Evolutionary conservation across 2,113 vertebrate genomes (phyloP), one percentile per base, ranked within the genome.

Genomic region (Syrrhaptes paradoxus): DNA sequence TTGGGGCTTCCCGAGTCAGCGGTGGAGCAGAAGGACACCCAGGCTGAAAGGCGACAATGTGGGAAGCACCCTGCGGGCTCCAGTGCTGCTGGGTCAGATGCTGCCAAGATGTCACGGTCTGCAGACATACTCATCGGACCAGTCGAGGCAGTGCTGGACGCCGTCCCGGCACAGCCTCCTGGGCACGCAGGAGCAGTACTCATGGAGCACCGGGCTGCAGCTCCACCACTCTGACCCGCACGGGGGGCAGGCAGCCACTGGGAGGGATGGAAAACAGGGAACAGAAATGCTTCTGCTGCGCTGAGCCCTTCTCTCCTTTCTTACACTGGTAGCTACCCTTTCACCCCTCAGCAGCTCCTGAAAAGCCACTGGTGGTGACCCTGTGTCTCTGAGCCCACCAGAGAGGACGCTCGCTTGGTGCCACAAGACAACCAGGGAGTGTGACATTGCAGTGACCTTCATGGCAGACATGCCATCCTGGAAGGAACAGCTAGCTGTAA

Each of bases 41-140:
- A 21, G 54, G 41, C 36, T 78, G 10, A n/a, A 14, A 54, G 75
- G 29, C 16, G 85, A 43, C 32, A 4, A 20, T 1, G 45, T n/a
- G 52, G 65, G 62, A 48, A 57, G 65, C 51, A 31, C 13, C 10
- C 14, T 14, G 74, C 4, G 16, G 36, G 17, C 55, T 51, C 34
- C 78, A 49, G 26, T 0, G 4, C 41, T 38, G 62, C 43, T 8
- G 9, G 45, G 54, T 41, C 41, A 41, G 41, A 41, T 13, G 41
- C 41, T 5, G 43, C 58, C 66, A 22, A 75, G 17, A 24, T 17
- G 48, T 97, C 95, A 97, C 0, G 73, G 93, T 4, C 55, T 87
- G 89, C 98, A 98, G 85, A 49, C 1, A 12, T 97, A 96, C 85
- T 99, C 98, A 6, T 98, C 98, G 0, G 98, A 98, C 98, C 98